Conservation (phyloP, 2,888 invertebrate species). For the Eristalinus sepulchralis region DNA sequence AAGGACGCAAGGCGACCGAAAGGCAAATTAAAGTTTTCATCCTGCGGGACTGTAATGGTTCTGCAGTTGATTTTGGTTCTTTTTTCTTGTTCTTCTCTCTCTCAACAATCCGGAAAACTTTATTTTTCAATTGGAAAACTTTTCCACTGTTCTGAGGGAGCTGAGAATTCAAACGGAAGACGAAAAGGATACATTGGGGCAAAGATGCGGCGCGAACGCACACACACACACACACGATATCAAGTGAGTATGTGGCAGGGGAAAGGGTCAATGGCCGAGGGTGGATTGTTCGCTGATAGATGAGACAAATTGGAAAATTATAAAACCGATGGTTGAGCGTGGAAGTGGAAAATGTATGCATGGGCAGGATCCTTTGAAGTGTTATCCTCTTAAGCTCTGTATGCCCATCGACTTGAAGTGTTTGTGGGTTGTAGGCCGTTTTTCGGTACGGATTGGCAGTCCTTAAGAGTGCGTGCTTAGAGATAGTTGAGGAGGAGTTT, state of each 20-base stretch:
- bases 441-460: no score
- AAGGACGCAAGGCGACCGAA: constrained; percentile 52
- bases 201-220: no score
- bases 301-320: constrained; percentile 57
- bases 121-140: constrained; percentile 71
- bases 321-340: background rate
- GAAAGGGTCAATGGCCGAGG: constrained; percentile 57
- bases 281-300: background rate
- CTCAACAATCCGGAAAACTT: constrained; percentile 62
- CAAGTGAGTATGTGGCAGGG: constrained; percentile 10
- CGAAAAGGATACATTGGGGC: constrained; percentile 26
- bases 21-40: constrained; percentile 67
- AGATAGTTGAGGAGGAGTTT: no score
- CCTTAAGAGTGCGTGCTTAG: no score
- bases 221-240: background rate
- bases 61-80: constrained; percentile 27
- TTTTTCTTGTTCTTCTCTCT: constrained; percentile 20
- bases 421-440: no score
- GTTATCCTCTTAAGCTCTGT: background rate
- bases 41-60: constrained; percentile 12
- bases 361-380: background rate
- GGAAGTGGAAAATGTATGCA: background rate
- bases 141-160: constrained; percentile 64
- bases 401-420: background rate
- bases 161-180: constrained; percentile 11